Percentiles rank a stretch among this genome's conserved stretches.
These are phyloP conservation scores for Monochamus alternatus DNA, from an alignment of 2,888 invertebrate genomes.

Conservation along the genomic window DNA sequence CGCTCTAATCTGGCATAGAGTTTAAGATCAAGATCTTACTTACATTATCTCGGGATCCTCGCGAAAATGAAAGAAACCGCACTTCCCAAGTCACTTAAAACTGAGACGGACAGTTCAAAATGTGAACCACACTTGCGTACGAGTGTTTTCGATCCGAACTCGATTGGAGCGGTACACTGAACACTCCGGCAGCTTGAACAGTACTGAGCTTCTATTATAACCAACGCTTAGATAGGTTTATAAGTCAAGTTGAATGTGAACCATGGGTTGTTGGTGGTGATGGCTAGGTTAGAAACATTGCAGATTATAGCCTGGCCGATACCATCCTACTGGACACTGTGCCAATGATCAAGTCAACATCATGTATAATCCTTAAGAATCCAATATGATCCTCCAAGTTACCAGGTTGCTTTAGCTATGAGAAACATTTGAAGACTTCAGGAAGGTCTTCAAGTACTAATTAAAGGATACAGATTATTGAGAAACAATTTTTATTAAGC, in stretches of 20 bases:
- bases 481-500: too few relatives aligned
- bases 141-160: neutral
- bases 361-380: neutral
- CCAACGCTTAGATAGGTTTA: slow-evolving; percentile 23
- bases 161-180: neutral
- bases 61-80: slow-evolving; percentile 10
- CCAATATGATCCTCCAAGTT: too few relatives aligned
- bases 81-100: slow-evolving; percentile 23
- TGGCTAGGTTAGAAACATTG: slow-evolving; percentile 19
- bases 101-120: slow-evolving; percentile 18
- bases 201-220: slow-evolving; percentile 27
- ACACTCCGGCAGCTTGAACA: slow-evolving; percentile 22
- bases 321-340: neutral
- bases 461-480: too few relatives aligned
- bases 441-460: too few relatives aligned
- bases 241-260: slow-evolving; percentile 38
- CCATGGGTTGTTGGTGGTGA: slow-evolving; percentile 18
- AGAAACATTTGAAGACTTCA: too few relatives aligned
- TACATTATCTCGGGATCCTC: slow-evolving; percentile 8
- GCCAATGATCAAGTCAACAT: slow-evolving; percentile 5
- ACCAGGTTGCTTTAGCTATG: too few relatives aligned
- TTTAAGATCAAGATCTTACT: neutral
- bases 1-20: slow-evolving; percentile 1
- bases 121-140: slow-evolving; percentile 25
- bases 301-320: slow-evolving; percentile 19